Evolutionary conservation across 2,113 vertebrate genomes (phyloP), one percentile per base, ranked within the genome.

Genomic region (Semnornis frantzii): DNA sequence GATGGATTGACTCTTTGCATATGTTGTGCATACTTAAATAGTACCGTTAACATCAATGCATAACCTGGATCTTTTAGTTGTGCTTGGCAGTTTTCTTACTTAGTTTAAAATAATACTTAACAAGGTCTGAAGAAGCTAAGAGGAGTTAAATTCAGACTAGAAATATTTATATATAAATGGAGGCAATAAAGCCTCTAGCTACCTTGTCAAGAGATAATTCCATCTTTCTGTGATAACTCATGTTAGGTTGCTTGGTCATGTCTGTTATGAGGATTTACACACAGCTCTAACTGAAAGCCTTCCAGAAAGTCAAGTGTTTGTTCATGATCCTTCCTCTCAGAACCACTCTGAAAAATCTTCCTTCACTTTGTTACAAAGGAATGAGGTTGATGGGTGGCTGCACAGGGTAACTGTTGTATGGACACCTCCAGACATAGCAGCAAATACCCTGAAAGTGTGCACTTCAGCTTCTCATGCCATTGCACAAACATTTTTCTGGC

Each of bases 191-290:
- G 23, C 3, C 46, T 37, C 17, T 27, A 15, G 16, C 10, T 68
- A 9, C 9, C 8, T 57, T 63, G 16, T 39, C 31, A 54, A 69
- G 78, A 19, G 27, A 12, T 62, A 37, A 10, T 69, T 52, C 13
- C 1, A 2, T 46, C 10, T 78, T 62, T 58, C 28, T 14, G 58
- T 20, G n/a, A 48, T 64, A 57, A 33, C 9, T 39, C 68, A 23
- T 0, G 1, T 48, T 71, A 72, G 7, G 25, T 60, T 72, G 13
- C 34, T 78, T 0, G 0, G 31, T 69, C 12, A 33, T 39, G 24
- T 33, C 48, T 69, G 8, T 34, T 78, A 30, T 2, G 19, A 73
- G 68, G 31, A 30, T 63, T 44, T 52, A 57, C 11, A 57, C 33
- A 33, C 11, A 33, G 33, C 16, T 72, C 58, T 46, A 44, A 46